Percentiles rank a stretch among this genome's conserved stretches.
Evolutionary conservation across 2,888 invertebrate genomes (phyloP).

Genomic region (Platypus cylindrus): DNA sequence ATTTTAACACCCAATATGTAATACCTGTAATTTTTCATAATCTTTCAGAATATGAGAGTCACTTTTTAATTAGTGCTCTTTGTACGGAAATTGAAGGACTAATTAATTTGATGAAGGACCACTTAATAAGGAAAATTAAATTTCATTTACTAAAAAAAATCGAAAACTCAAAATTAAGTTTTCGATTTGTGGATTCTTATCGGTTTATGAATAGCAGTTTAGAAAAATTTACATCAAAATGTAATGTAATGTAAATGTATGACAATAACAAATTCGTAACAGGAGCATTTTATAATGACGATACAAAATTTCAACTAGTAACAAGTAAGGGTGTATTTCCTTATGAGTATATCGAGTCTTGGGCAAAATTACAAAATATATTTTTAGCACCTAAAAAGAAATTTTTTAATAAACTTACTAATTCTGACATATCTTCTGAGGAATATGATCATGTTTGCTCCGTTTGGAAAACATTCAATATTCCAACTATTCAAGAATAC

Average conservation of each 20-base stretch:
- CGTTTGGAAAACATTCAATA: constrained; percentile 23
- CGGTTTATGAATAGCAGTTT: constrained; percentile 19
- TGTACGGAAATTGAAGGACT: constrained; percentile 15
- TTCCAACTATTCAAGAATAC: constrained; percentile 22
- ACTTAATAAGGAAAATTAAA: constrained; percentile 19
- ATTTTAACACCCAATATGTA: constrained; percentile 2
- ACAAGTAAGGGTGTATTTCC: constrained; percentile 26
- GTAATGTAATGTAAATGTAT: too few relatives aligned
- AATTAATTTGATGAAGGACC: constrained; percentile 15
- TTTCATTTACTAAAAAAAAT: constrained; percentile 18
- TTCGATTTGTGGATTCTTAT: constrained; percentile 19
- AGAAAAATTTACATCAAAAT: constrained; percentile 18
- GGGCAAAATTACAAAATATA: constrained; percentile 14
- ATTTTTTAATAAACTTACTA: constrained; percentile 17
- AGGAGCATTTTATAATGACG: constrained; percentile 8
- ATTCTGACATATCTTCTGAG: constrained; percentile 15
- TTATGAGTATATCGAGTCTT: constrained; percentile 20
- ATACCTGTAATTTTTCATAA: too few relatives aligned
- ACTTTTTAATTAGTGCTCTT: constrained; percentile 20
- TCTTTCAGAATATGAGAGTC: constrained; percentile 21
- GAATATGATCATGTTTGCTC: constrained; percentile 24
- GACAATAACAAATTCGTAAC: constrained; percentile 12
- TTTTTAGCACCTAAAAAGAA: constrained; percentile 15
- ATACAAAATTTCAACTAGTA: constrained; percentile 14
- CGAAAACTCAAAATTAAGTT: constrained; percentile 10